phyloP scores from a whole-genome alignment of 2,888 invertebrate species.

The Carterocephalus palaemon region DNA sequence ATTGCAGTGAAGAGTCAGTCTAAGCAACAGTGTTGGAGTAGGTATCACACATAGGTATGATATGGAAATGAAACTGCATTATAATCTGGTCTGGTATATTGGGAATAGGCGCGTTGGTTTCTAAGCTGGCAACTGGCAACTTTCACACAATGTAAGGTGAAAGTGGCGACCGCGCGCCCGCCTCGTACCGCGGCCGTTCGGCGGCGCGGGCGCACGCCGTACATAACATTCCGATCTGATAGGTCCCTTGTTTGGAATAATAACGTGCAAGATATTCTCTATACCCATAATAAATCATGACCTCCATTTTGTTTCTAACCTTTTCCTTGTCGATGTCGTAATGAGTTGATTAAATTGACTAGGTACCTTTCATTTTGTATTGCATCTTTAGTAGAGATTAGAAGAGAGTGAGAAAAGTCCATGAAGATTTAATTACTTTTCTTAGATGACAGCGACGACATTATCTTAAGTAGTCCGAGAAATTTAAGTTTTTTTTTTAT shows the following conservation, averaged over 20 bases:
- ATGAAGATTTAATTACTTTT: too few relatives aligned
- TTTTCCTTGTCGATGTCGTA: slow-evolving; percentile 12
- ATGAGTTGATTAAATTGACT: too few relatives aligned
- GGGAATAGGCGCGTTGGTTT: slow-evolving; percentile 45
- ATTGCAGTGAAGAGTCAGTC: too few relatives aligned
- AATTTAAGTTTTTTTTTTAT: too few relatives aligned
- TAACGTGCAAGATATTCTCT: slow-evolving; percentile 32
- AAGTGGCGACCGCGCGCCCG: slow-evolving; percentile 60
- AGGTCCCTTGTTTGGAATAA: slow-evolving; percentile 51
- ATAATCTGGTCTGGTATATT: slow-evolving; percentile 11
- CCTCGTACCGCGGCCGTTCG: slow-evolving; percentile 40
- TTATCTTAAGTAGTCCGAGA: too few relatives aligned
- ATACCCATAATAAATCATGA: slow-evolving; percentile 42
- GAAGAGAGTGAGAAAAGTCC: too few relatives aligned
- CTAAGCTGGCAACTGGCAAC: slow-evolving; percentile 60
- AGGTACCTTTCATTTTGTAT: too few relatives aligned
- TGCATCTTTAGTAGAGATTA: too few relatives aligned
- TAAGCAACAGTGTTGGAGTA: too few relatives aligned
- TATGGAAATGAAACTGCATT: slow-evolving; percentile 14
- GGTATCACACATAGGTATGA: too few relatives aligned
- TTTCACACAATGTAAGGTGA: slow-evolving; percentile 70
- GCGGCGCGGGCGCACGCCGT: slow-evolving; percentile 41
- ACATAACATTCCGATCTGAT: slow-evolving; percentile 65
- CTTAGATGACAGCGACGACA: too few relatives aligned
- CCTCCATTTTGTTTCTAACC: slow-evolving; percentile 26